Conservation (phyloP, 2,113 vertebrate genomes). For the Phylloscopus trochilus region DNA sequence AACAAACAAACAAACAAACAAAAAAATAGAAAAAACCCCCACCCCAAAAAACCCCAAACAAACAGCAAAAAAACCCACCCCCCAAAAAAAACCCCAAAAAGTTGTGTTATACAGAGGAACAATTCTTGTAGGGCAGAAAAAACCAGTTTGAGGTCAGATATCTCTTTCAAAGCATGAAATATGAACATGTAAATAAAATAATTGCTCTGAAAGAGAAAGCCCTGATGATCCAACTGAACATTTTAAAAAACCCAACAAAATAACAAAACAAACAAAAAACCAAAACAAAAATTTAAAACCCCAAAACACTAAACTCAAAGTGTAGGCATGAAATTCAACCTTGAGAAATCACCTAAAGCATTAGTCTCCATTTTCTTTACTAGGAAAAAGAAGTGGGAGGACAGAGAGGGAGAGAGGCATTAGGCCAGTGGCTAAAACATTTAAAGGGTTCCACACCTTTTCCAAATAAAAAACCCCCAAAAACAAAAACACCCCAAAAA, state of each 20-base stretch:
- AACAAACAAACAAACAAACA: not conserved
- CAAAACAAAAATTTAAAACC: no score
- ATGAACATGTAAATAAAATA: not conserved
- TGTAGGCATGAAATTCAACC: not conserved
- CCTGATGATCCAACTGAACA: not conserved
- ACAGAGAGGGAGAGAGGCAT: no score
- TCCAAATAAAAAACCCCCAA: no score
- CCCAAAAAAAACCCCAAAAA: not conserved
- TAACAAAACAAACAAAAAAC: no score
- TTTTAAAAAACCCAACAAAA: no score
- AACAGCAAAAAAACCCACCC: no score
- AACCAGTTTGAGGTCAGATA: not conserved
- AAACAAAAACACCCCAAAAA: not conserved
- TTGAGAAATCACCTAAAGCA: not conserved
- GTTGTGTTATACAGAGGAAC: not conserved
- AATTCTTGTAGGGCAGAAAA: not conserved
- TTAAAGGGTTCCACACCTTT: not conserved
- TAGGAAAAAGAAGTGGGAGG: fast-evolving
- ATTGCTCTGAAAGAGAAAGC: not conserved
- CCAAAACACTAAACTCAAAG: not conserved
- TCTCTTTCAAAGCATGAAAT: not conserved
- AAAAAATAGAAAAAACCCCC: no score
- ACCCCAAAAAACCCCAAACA: no score
- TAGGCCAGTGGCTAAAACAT: not conserved
- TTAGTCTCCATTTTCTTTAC: not conserved